These are phyloP conservation scores for Nymphalis urticae DNA, from an alignment of 2,888 invertebrate genomes.

Conservation along the genomic window DNA sequence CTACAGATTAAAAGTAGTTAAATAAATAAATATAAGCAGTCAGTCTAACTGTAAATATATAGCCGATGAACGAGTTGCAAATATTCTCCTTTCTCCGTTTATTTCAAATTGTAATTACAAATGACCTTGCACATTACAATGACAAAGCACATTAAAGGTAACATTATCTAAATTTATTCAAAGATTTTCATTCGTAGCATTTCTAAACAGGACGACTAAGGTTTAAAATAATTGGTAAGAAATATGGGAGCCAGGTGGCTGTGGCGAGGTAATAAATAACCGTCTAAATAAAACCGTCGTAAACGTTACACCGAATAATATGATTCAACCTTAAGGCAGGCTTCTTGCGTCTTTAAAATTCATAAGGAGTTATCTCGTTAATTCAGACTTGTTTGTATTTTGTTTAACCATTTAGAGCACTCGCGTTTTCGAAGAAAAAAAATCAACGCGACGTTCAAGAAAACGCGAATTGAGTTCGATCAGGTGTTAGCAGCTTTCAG, in stretches of 20 bases:
- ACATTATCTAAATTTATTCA: slow-evolving; percentile 49
- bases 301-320: slow-evolving; percentile 53
- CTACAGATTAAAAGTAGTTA: too few relatives aligned
- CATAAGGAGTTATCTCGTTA: slow-evolving; percentile 46
- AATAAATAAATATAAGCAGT: too few relatives aligned
- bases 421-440: background rate
- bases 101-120: slow-evolving; percentile 33
- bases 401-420: slow-evolving; percentile 25
- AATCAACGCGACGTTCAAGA: too few relatives aligned
- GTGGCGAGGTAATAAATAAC: slow-evolving; percentile 52
- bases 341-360: slow-evolving; percentile 50
- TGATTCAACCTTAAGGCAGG: slow-evolving; percentile 44
- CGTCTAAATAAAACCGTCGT: slow-evolving; percentile 48
- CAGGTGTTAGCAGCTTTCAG: slow-evolving; percentile 18
- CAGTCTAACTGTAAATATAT: background rate
- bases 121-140: too few relatives aligned
- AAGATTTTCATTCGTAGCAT: slow-evolving; percentile 44
- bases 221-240: slow-evolving; percentile 52
- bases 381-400: slow-evolving; percentile 44
- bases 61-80: slow-evolving; percentile 2
- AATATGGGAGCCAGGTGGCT: slow-evolving; percentile 55
- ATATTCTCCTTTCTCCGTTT: slow-evolving; percentile 11
- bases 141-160: slow-evolving; percentile 26
- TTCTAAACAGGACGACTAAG: slow-evolving; percentile 45
- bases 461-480: slow-evolving; percentile 14